Conservation (phyloP, 2,797 vertebrate species). For the Enteromius anoplus region DNA sequence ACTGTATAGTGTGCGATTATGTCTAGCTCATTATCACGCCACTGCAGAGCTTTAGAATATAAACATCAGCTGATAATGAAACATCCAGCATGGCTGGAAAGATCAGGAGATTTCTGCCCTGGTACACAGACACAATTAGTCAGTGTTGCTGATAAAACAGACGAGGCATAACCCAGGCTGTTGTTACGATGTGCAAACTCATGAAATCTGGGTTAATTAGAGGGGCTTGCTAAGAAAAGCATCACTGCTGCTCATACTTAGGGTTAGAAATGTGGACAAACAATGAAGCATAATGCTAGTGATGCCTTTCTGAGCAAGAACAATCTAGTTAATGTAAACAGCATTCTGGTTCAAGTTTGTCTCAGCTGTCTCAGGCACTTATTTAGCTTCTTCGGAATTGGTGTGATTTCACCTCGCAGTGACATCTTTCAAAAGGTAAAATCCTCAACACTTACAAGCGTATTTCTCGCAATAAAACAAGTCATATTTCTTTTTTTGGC, state of each 20-base stretch:
- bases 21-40: slow-evolving; percentile 34
- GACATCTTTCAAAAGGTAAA: slow-evolving; percentile 14
- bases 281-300: background rate
- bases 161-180: slow-evolving; percentile 21
- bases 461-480: slow-evolving; percentile 9
- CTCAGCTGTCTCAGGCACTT: background rate
- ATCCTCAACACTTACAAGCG: slow-evolving; percentile 37
- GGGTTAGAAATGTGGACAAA: background rate
- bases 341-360: background rate
- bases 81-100: slow-evolving; percentile 27
- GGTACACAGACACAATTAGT: slow-evolving; percentile 23
- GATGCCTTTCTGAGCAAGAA: background rate
- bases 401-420: slow-evolving; percentile 7
- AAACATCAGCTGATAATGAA: slow-evolving; percentile 18
- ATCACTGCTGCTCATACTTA: background rate
- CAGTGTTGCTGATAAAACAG: slow-evolving; percentile 19
- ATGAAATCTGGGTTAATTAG: slow-evolving; percentile 40
- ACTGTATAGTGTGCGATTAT: background rate
- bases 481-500: slow-evolving; percentile 17
- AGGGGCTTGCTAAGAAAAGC: background rate
- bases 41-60: slow-evolving; percentile 1
- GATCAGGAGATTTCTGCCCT: slow-evolving; percentile 32
- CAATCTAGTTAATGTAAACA: background rate
- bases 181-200: slow-evolving; percentile 20
- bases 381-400: slow-evolving; percentile 7